Conservation (phyloP, 92 coral and sea anemone species). For the Zoanthus sansibaricus region DNA sequence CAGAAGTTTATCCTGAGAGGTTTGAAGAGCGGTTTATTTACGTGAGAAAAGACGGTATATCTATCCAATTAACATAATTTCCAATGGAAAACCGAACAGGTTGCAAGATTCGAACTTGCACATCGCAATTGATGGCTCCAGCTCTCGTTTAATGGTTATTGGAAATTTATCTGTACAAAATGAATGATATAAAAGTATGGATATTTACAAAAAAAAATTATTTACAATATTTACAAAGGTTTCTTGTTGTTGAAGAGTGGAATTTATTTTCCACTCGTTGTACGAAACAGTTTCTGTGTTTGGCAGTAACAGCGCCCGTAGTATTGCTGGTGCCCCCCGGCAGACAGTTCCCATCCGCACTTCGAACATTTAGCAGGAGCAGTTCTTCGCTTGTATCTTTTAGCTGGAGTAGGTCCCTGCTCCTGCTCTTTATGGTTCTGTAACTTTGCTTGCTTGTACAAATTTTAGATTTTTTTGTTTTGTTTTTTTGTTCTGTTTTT, state of each 20-base stretch:
- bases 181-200: not conserved
- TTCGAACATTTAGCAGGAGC: too few relatives aligned
- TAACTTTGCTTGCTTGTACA: too few relatives aligned
- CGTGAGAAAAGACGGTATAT: too few relatives aligned
- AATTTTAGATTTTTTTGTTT: too few relatives aligned
- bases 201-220: not conserved
- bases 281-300: not conserved
- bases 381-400: too few relatives aligned
- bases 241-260: not conserved
- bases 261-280: not conserved
- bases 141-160: not conserved
- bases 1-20: too few relatives aligned
- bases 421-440: too few relatives aligned
- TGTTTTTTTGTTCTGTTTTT: too few relatives aligned
- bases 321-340: not conserved
- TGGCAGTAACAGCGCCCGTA: slow-evolving; percentile 3
- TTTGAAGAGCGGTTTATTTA: too few relatives aligned
- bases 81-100: not conserved
- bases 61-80: not conserved
- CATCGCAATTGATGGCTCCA: not conserved
- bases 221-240: not conserved
- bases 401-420: too few relatives aligned
- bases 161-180: not conserved
- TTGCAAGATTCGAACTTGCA: not conserved
- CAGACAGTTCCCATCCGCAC: not conserved